Evolutionary conservation across 2,113 vertebrate species (phyloP).

Genomic region (Setophaga coronata): DNA sequence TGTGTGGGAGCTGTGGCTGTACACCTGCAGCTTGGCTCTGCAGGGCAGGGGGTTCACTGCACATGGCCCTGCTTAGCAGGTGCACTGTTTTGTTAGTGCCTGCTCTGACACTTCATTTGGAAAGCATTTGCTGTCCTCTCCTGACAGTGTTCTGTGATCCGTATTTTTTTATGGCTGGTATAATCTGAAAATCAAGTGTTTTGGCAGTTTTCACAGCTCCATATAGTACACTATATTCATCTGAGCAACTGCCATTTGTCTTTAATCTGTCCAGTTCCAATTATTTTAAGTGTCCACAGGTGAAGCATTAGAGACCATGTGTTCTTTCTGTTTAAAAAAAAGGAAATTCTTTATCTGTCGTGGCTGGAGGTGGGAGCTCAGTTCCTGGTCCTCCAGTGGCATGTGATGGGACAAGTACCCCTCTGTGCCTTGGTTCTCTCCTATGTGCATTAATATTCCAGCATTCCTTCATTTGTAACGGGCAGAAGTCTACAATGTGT

Average conservation of each 20-base stretch:
- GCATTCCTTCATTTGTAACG: neutral
- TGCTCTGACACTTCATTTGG: conserved; percentile 12
- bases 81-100: neutral
- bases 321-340: neutral
- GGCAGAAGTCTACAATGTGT: neutral
- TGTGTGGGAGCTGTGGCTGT: neutral
- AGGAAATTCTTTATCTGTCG: neutral
- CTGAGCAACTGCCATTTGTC: neutral
- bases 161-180: conserved; percentile 35
- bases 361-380: neutral
- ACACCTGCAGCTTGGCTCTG: neutral
- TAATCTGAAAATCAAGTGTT: conserved; percentile 50
- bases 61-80: neutral
- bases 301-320: conserved; percentile 6
- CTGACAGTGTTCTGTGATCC: neutral
- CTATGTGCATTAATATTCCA: neutral
- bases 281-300: conserved; percentile 45
- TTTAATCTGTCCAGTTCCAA: conserved; percentile 26
- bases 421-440: neutral
- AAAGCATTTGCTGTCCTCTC: neutral
- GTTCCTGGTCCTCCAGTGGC: neutral
- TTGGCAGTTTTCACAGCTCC: neutral
- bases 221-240: neutral
- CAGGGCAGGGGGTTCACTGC: neutral
- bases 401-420: neutral